Percentiles rank a stretch among this genome's conserved stretches.
These are phyloP conservation scores for Liolophura sinensis DNA, from an alignment of 1,140 invertebrate species.

Conservation along the genomic window DNA sequence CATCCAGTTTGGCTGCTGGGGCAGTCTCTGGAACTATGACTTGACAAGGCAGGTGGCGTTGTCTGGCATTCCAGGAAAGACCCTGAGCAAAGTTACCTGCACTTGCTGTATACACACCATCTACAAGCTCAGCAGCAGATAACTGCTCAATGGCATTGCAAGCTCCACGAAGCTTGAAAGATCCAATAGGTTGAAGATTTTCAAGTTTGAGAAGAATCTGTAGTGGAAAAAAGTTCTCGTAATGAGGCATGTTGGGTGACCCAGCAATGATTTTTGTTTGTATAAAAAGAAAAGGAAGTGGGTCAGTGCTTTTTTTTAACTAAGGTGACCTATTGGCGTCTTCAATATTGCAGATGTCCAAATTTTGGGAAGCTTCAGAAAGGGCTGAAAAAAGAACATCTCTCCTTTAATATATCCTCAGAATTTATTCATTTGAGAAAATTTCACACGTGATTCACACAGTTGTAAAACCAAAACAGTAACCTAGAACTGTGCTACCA, in stretches of 20 bases:
- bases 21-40: constrained; percentile 42
- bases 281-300: neutral
- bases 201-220: constrained; percentile 51
- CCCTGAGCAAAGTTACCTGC: constrained; percentile 52
- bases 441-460: too few species aligned
- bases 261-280: neutral
- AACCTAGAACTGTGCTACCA: too few species aligned
- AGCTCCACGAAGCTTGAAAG: constrained; percentile 47
- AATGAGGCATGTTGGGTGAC: neutral
- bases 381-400: too few species aligned
- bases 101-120: constrained; percentile 46
- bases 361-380: too few species aligned
- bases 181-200: constrained; percentile 47
- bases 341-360: neutral
- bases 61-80: constrained; percentile 32
- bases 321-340: neutral
- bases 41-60: constrained; percentile 28
- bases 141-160: constrained; percentile 36
- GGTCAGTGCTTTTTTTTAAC: too few species aligned
- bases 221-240: constrained; percentile 3
- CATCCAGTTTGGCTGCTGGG: constrained; percentile 33
- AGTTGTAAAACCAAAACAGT: too few species aligned
- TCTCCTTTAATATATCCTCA: too few species aligned
- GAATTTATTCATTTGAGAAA: too few species aligned
- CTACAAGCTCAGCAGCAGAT: constrained; percentile 16